phyloP scores from a whole-genome alignment of 2,888 invertebrate genomes.

The Stenurella melanura region DNA sequence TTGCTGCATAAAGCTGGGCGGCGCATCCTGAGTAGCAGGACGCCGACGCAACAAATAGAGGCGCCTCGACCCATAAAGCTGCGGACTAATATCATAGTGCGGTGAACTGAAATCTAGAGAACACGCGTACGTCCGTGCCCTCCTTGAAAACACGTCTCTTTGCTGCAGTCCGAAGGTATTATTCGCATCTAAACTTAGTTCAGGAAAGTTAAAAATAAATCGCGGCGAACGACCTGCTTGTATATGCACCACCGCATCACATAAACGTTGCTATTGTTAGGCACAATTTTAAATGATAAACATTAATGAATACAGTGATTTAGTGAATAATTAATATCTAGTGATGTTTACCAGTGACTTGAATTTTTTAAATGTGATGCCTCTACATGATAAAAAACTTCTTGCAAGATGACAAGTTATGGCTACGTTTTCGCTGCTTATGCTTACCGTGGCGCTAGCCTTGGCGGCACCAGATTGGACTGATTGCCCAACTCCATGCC shows the following conservation, averaged over 20 bases:
- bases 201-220: conserved; percentile 48
- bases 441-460: conserved; percentile 72
- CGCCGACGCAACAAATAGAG: conserved; percentile 73
- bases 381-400: conserved; percentile 55
- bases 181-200: conserved; percentile 49
- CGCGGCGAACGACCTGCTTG: conserved; percentile 49
- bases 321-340: conserved; percentile 4
- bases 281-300: not conserved
- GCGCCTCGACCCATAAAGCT: conserved; percentile 71
- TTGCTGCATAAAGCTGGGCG: conserved; percentile 68
- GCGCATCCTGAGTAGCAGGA: conserved; percentile 67
- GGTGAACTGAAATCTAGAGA: conserved; percentile 69
- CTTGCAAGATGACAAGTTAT: conserved; percentile 68
- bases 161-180: conserved; percentile 39
- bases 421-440: conserved; percentile 70
- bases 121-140: conserved; percentile 58
- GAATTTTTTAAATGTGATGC: conserved; percentile 41
- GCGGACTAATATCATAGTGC: conserved; percentile 73
- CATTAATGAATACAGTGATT: conserved; percentile 11
- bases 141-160: conserved; percentile 41
- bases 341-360: conserved; percentile 34
- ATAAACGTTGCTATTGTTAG: conserved; percentile 11
- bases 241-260: conserved; percentile 28
- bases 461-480: conserved; percentile 87
- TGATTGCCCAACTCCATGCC: conserved; percentile 89